Conservation (phyloP, 2,888 invertebrate species). For the Tetragonula carbonaria region DNA sequence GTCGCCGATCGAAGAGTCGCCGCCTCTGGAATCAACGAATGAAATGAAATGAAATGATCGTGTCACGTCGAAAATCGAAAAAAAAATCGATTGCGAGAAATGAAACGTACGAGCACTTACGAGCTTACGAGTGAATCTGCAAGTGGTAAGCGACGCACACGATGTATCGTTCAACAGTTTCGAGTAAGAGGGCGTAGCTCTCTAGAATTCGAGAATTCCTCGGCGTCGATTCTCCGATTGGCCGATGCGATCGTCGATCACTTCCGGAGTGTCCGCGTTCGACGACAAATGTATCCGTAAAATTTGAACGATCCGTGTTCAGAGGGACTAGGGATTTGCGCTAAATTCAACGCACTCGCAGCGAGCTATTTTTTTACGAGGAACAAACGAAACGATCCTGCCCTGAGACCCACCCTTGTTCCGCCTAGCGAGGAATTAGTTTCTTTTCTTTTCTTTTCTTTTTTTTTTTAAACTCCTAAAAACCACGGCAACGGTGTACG, state of each 20-base stretch:
- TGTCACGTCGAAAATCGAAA: too few species aligned
- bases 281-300: background rate
- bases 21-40: too few species aligned
- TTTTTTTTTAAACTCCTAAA: background rate
- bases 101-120: too few species aligned
- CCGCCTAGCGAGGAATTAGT: slow-evolving; percentile 34
- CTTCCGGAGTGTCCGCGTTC: background rate
- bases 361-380: slow-evolving; percentile 70
- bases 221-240: background rate
- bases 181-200: too few species aligned
- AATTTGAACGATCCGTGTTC: slow-evolving; percentile 16
- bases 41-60: background rate
- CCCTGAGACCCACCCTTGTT: slow-evolving; percentile 46
- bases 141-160: too few species aligned
- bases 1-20: slow-evolving; percentile 34
- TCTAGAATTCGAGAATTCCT: background rate
- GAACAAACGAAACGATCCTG: slow-evolving; percentile 48
- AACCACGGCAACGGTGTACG: slow-evolving; percentile 47
- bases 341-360: slow-evolving; percentile 64
- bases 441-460: slow-evolving; percentile 26
- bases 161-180: too few species aligned
- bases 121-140: too few species aligned
- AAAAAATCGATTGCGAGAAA: too few species aligned
- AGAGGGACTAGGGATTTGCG: slow-evolving; percentile 38
- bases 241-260: slow-evolving; percentile 16